A percentile compares a stretch with the other conserved stretches of the same genome.
Conservation (phyloP, 2,888 invertebrate species). For the Imbricaverruca yamaguchii region DNA sequence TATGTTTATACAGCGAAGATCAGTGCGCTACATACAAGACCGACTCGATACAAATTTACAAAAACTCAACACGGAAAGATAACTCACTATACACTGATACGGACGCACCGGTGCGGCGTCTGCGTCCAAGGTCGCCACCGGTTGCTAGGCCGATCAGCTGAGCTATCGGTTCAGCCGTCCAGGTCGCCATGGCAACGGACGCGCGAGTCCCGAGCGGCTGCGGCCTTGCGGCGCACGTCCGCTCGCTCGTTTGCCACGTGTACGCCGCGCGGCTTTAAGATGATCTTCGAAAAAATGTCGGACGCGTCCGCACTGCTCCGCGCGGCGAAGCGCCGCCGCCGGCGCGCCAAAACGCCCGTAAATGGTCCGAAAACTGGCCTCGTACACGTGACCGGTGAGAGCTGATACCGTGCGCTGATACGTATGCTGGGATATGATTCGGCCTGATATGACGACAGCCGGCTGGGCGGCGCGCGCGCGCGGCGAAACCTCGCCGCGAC, state of each 20-base stretch:
- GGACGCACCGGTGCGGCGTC: background rate
- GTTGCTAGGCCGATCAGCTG: background rate
- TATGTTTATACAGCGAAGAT: background rate
- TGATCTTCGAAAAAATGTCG: background rate
- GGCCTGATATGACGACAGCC: background rate
- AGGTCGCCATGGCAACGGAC: background rate
- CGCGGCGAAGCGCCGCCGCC: background rate
- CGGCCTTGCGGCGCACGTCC: background rate
- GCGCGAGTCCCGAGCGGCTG: background rate
- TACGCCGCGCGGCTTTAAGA: background rate
- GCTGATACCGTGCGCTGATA: background rate
- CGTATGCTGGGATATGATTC: background rate
- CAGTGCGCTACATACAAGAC: slow-evolving; percentile 1
- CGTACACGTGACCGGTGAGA: background rate
- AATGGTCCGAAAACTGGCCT: background rate
- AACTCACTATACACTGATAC: background rate
- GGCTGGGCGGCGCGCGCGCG: background rate
- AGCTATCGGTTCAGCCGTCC: background rate
- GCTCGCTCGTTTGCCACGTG: background rate
- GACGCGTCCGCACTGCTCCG: too few species aligned
- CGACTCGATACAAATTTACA: slow-evolving; percentile 18
- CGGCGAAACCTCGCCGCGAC: background rate
- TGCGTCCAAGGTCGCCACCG: background rate
- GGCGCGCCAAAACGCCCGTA: background rate
- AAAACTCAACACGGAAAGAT: slow-evolving; percentile 13